phyloP scores from a whole-genome alignment of 2,797 vertebrate species.

The Pseudochromis fuscus region DNA sequence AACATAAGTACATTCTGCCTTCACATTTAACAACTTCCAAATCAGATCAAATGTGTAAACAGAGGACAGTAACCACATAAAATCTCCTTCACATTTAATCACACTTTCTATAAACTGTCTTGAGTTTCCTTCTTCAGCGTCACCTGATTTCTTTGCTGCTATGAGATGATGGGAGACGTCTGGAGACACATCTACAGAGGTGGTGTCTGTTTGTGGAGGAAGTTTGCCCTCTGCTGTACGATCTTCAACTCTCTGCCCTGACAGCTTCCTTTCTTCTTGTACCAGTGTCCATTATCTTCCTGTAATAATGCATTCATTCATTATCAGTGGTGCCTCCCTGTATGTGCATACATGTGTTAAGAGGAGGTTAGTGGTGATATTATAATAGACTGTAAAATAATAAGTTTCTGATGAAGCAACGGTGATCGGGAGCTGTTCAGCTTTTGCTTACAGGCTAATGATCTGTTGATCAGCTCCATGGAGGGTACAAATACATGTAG shows the following conservation, averaged over 20 bases:
- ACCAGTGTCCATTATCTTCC: conserved; percentile 23
- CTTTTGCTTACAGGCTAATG: neutral
- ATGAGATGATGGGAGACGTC: conserved; percentile 8
- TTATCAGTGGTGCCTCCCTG: conserved; percentile 56
- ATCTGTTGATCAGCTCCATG: conserved; percentile 18
- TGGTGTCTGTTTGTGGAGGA: conserved; percentile 18
- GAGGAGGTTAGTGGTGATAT: conserved; percentile 36
- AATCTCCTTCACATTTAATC: conserved; percentile 30
- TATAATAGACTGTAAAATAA: neutral
- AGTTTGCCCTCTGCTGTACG: conserved; percentile 63
- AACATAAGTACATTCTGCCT: conserved; percentile 3
- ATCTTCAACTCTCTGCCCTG: conserved; percentile 4
- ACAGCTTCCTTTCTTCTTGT: conserved; percentile 14
- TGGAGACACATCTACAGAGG: conserved; percentile 3
- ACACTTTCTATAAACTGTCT: too few relatives aligned
- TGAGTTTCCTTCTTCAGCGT: neutral
- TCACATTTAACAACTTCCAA: conserved; percentile 31
- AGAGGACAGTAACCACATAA: conserved; percentile 13
- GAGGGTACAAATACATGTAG: conserved; percentile 45
- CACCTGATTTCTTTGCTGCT: conserved; percentile 7
- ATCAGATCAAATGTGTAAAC: conserved; percentile 21
- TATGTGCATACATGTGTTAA: conserved; percentile 11
- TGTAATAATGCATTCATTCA: conserved; percentile 18
- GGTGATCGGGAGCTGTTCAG: conserved; percentile 9
- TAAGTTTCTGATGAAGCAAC: neutral